These are phyloP conservation scores for Lytechinus variegatus DNA, from an alignment of 35 echinoderm and acorn worm genomes.

Conservation along the genomic window DNA sequence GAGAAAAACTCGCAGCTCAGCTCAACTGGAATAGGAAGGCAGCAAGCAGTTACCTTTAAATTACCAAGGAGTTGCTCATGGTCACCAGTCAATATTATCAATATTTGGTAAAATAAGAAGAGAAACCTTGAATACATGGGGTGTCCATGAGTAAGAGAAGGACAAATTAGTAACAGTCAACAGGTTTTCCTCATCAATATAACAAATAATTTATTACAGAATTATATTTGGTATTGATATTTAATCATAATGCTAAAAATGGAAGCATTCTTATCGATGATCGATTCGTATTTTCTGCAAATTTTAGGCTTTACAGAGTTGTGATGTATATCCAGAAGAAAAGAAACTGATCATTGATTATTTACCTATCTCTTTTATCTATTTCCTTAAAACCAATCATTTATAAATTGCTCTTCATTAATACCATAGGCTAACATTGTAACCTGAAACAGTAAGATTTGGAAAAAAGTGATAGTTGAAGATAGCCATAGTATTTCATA, in stretches of 20 bases:
- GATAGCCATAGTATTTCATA: no score
- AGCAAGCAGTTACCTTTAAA: background rate
- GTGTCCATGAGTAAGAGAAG: background rate
- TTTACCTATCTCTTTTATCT: no score
- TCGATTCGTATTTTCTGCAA: background rate
- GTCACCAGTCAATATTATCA: constrained; percentile 13
- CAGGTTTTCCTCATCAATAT: background rate
- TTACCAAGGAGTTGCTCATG: background rate
- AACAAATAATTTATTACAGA: background rate
- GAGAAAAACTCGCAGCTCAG: background rate
- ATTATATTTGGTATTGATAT: background rate
- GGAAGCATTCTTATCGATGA: background rate
- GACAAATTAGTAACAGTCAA: constrained; percentile 2
- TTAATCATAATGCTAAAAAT: background rate
- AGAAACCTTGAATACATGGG: background rate
- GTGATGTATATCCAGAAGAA: no score
- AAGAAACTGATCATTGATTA: no score
- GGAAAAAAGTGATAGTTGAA: no score
- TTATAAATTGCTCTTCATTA: no score
- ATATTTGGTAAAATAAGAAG: background rate
- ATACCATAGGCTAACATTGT: no score
- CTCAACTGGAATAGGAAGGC: background rate
- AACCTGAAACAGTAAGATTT: no score
- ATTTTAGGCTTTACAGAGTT: background rate
- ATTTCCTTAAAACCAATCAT: no score